These are phyloP conservation scores for Drosophila aff. DNA, from an alignment of 1,140 invertebrate genomes.

Conservation along the genomic window DNA sequence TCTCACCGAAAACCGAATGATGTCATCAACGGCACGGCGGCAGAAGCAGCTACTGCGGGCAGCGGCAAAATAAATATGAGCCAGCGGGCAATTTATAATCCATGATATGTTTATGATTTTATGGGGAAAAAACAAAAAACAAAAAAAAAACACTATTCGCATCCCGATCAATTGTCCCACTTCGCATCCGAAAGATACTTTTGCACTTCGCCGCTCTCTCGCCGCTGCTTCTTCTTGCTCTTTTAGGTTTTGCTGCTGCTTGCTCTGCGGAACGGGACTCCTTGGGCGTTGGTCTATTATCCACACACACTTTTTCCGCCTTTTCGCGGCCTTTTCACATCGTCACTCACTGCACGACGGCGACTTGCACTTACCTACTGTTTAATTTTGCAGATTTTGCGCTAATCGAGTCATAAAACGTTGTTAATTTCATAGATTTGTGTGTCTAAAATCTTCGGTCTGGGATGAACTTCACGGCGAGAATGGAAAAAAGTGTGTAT, in stretches of 20 bases:
- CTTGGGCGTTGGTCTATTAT: constrained; percentile 78
- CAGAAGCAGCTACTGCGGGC: constrained; percentile 36
- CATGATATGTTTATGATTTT: constrained; percentile 75
- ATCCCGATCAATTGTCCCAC: constrained; percentile 56
- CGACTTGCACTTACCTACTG: constrained; percentile 75
- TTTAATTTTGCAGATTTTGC: constrained; percentile 69
- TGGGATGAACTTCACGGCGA: constrained; percentile 71
- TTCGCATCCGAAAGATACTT: constrained; percentile 66
- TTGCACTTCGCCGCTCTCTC: constrained; percentile 43
- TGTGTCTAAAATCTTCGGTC: constrained; percentile 71
- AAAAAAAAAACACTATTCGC: constrained; percentile 28
- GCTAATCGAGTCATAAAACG: constrained; percentile 78
- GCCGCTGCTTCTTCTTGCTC: constrained; percentile 24
- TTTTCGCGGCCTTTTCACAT: constrained; percentile 43
- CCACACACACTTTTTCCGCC: constrained; percentile 50
- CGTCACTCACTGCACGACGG: constrained; percentile 29
- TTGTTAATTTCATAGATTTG: constrained; percentile 71
- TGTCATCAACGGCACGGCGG: constrained; percentile 72
- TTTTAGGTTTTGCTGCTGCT: constrained; percentile 15
- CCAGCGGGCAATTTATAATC: constrained; percentile 75
- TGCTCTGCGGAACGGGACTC: constrained; percentile 24
- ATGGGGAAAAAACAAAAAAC: not conserved
- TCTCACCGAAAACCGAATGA: constrained; percentile 75
- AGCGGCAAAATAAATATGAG: constrained; percentile 58
- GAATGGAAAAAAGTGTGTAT: constrained; percentile 80